Conservation (phyloP, 2,113 vertebrate species). For the Promerops cafer region DNA sequence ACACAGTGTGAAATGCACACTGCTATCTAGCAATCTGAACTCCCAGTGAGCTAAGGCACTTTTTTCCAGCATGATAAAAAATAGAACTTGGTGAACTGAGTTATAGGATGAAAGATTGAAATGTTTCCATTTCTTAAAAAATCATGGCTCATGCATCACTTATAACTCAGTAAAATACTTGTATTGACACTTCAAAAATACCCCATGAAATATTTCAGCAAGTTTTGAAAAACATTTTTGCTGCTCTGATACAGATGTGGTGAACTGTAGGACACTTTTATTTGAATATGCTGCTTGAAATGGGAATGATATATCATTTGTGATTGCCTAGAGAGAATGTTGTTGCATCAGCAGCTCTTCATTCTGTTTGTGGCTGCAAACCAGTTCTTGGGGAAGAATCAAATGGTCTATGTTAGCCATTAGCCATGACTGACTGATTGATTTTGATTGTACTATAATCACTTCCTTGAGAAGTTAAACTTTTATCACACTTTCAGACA, state of each 20-base stretch:
- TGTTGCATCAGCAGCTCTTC: not conserved
- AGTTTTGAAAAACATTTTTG: not conserved
- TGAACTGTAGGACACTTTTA: not conserved
- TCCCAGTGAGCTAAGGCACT: not conserved
- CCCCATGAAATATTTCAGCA: not conserved
- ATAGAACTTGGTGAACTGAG: not conserved
- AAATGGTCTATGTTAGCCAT: not conserved
- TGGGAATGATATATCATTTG: not conserved
- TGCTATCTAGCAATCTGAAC: not conserved
- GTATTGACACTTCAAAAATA: not conserved
- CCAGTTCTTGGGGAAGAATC: not conserved
- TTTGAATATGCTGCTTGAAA: not conserved
- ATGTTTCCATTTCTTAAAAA: not conserved
- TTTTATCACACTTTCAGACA: not conserved
- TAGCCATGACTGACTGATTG: not conserved
- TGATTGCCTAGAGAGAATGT: not conserved
- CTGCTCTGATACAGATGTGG: not conserved
- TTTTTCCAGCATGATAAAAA: not conserved
- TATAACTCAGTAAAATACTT: not conserved
- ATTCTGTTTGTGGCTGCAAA: not conserved
- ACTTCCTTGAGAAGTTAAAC: not conserved
- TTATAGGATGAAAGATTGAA: not conserved
- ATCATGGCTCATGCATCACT: not conserved
- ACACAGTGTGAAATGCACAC: not conserved
- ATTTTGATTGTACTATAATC: not conserved